Conservation (phyloP, 2,797 vertebrate genomes). For the Bradypodion ventrale region DNA sequence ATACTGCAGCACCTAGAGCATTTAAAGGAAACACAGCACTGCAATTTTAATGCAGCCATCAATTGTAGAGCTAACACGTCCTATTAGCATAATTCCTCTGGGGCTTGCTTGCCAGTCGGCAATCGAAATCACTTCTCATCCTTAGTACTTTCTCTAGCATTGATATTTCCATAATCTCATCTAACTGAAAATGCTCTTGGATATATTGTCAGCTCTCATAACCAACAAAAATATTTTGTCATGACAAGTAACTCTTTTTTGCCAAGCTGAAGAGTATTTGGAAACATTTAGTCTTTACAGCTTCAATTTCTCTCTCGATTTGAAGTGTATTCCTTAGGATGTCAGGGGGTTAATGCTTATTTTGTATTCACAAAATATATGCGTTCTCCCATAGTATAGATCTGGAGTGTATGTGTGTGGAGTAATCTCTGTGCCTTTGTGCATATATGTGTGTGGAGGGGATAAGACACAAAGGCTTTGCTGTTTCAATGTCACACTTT, state of each 20-base stretch:
- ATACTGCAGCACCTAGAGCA: background rate
- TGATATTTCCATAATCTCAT: conserved; percentile 53
- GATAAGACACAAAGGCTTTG: background rate
- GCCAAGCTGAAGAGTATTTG: conserved; percentile 30
- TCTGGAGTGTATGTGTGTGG: background rate
- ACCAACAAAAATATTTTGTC: conserved; percentile 60
- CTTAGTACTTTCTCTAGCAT: conserved; percentile 31
- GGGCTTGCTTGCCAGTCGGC: conserved; percentile 48
- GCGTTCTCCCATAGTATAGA: background rate
- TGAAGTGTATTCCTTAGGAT: background rate
- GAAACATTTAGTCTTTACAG: conserved; percentile 36
- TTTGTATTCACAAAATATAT: conserved; percentile 9
- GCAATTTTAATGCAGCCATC: conserved; percentile 39
- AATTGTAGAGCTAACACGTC: conserved; percentile 57
- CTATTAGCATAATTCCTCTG: conserved; percentile 42
- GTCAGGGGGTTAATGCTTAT: conserved; percentile 16
- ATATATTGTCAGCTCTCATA: conserved; percentile 63
- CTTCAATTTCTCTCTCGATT: conserved; percentile 26
- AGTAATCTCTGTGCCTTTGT: too few relatives aligned
- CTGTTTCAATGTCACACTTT: conserved; percentile 6
- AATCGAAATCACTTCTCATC: conserved; percentile 64
- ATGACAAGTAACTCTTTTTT: conserved; percentile 48
- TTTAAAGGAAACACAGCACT: conserved; percentile 42
- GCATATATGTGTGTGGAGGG: background rate
- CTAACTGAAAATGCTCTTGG: conserved; percentile 58